These are phyloP conservation scores for Thera britannica DNA, from an alignment of 2,888 invertebrate genomes.

Conservation along the genomic window DNA sequence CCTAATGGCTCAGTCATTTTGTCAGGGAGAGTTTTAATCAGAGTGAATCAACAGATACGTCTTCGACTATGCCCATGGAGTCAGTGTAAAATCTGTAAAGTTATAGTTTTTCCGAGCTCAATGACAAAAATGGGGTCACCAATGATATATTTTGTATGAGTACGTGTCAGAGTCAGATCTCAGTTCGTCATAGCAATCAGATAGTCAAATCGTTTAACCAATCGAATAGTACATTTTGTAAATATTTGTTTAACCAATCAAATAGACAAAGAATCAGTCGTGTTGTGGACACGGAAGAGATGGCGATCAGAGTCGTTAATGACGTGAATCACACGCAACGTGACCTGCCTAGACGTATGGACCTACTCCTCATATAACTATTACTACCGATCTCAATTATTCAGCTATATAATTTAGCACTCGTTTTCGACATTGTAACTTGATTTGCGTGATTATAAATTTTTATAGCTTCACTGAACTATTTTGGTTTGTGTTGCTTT, in stretches of 20 bases:
- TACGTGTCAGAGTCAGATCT: too few species aligned
- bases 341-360: conserved; percentile 42
- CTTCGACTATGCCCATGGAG: too few species aligned
- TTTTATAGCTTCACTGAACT: background rate
- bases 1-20: too few species aligned
- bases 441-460: background rate
- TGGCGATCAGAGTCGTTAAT: conserved; percentile 61
- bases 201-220: conserved; percentile 4
- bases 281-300: conserved; percentile 67
- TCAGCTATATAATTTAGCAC: background rate
- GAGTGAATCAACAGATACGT: too few species aligned
- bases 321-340: conserved; percentile 59
- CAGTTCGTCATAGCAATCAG: background rate
- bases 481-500: too few species aligned
- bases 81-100: too few species aligned
- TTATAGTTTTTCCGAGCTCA: too few species aligned
- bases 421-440: background rate
- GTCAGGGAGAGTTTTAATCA: too few species aligned
- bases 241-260: conserved; percentile 12
- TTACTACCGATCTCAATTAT: background rate
- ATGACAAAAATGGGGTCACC: background rate
- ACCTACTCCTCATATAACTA: conserved; percentile 7
- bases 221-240: too few species aligned
- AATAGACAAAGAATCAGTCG: conserved; percentile 25
- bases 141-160: background rate